Percentiles rank a stretch among this genome's conserved stretches.
Conservation (phyloP, 2,888 invertebrate species). For the Apamea epomidion region DNA sequence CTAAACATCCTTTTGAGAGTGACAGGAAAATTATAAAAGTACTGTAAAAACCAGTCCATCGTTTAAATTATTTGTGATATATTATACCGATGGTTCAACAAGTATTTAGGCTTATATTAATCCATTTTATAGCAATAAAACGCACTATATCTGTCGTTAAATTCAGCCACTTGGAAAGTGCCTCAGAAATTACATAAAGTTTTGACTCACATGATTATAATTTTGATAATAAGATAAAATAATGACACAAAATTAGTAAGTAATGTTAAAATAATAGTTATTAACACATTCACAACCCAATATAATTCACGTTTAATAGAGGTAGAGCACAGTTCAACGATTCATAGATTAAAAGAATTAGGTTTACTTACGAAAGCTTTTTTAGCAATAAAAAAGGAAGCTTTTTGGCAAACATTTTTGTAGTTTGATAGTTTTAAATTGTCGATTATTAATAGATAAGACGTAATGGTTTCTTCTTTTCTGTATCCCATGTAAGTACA, state of each 20-base stretch:
- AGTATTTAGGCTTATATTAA: constrained; percentile 82
- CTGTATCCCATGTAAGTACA: constrained; percentile 74
- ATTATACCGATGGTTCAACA: constrained; percentile 81
- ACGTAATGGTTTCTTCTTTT: constrained; percentile 77
- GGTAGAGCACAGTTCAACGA: constrained; percentile 84
- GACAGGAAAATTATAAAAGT: constrained; percentile 57
- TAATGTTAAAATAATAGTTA: constrained; percentile 71
- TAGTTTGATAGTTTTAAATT: constrained; percentile 82
- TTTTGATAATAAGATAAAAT: constrained; percentile 67
- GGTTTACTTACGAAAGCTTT: constrained; percentile 83
- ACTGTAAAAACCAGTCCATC: constrained; percentile 83
- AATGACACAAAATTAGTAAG: constrained; percentile 70
- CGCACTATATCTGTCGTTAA: constrained; percentile 78
- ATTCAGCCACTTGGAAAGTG: constrained; percentile 86
- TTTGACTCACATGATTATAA: constrained; percentile 75
- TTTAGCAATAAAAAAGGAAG: constrained; percentile 84
- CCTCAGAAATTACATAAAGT: constrained; percentile 80
- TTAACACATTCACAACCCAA: constrained; percentile 74
- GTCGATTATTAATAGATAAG: constrained; percentile 80
- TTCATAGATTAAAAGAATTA: constrained; percentile 78
- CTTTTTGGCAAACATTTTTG: constrained; percentile 86
- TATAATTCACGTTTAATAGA: constrained; percentile 77
- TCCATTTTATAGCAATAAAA: constrained; percentile 79
- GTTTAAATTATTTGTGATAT: constrained; percentile 88
- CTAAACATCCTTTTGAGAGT: constrained; percentile 40